Base-by-base conservation (phyloP, 2,113 vertebrate species). In the Urocynchramus pylzowi region DNA sequence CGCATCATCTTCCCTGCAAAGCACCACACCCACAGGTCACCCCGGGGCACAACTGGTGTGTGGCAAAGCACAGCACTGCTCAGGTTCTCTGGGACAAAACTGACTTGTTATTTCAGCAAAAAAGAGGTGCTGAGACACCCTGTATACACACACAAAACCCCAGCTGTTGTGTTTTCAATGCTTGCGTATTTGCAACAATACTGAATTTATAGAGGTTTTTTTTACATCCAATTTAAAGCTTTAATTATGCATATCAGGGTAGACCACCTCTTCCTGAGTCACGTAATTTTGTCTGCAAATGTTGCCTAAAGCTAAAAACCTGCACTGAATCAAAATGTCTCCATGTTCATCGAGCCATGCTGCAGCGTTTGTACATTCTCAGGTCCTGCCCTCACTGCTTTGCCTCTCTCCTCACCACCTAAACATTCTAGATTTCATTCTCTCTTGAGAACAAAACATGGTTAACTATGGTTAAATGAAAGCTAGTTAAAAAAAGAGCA, bases 1-100 rank as follows among this genome's bases (percentile, higher is more conserved):
- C 99, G 99, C 98, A 99, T 98, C 98, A 99, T 97, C 96, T 98
- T 99, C 20, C 99, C 99, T 99, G 76, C 31, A 59, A 94, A 44
- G 96, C 63, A 94, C 26, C 89, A 41, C 2, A 78, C 63, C 10
- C 83, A 60, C 76, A 6, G 3, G 7, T 93, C 35, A 89, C 57
- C 28, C 33, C 4, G 20, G 44, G 76, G 16, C 70, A 68, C 4
- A 31, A 12, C n/a, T 1, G 21, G 3, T 28, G 12, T 1, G 3
- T 5, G 47, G 53, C 14, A n/a, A 93, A 73, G 95, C 71, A 92
- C 16, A 93, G 24, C 3, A 60, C 61, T 42, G 83, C 81, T 74
- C 13, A 4, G 13, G 26, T 61, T 37, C 53, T 54, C 10, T 4
- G 20, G 37, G 70, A 39, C 67, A 69, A 33, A 61, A 47, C 35